A percentile compares a stretch with the other conserved stretches of the same genome.
These are phyloP conservation scores for Drosophila navojoa DNA, from an alignment of 1,140 invertebrate genomes.

Conservation along the genomic window DNA sequence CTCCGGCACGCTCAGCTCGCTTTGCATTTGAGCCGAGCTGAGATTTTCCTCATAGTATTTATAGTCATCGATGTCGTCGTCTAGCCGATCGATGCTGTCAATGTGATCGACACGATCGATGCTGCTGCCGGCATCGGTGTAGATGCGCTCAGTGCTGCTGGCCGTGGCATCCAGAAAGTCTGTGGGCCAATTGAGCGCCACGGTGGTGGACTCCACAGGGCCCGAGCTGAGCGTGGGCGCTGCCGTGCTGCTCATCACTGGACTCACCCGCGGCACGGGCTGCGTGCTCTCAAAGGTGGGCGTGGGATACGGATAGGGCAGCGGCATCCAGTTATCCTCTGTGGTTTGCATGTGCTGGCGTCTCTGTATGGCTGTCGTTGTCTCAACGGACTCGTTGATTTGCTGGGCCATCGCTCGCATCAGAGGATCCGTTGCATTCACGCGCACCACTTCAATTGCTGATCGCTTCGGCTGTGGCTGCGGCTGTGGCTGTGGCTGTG, in stretches of 20 bases:
- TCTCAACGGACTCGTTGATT: slow-evolving; percentile 65
- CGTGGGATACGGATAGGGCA: slow-evolving; percentile 61
- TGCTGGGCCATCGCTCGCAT: slow-evolving; percentile 57
- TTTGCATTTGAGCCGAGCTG: slow-evolving; percentile 64
- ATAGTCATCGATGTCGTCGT: slow-evolving; percentile 62
- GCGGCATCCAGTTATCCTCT: slow-evolving; percentile 68
- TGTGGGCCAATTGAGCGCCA: slow-evolving; percentile 69
- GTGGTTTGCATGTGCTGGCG: slow-evolving; percentile 20
- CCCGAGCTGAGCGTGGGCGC: slow-evolving; percentile 22
- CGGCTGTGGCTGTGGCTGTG: slow-evolving; percentile 11
- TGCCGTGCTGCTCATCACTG: slow-evolving; percentile 7
- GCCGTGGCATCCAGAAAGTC: slow-evolving; percentile 60
- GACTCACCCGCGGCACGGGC: slow-evolving; percentile 16
- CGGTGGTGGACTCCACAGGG: slow-evolving; percentile 40
- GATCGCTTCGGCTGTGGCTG: slow-evolving; percentile 13
- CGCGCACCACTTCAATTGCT: slow-evolving; percentile 28
- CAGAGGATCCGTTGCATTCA: slow-evolving; percentile 53
- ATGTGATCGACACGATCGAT: slow-evolving; percentile 38
- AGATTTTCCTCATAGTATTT: slow-evolving; percentile 57
- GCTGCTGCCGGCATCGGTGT: slow-evolving; percentile 5
- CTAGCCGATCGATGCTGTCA: slow-evolving; percentile 52
- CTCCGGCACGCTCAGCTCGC: slow-evolving; percentile 66
- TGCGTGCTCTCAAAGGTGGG: slow-evolving; percentile 58
- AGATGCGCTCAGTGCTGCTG: slow-evolving; percentile 39
- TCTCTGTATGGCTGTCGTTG: slow-evolving; percentile 32